Evolutionary conservation across 2,888 invertebrate genomes (phyloP).

Genomic region (Ischnus inquisitorius): DNA sequence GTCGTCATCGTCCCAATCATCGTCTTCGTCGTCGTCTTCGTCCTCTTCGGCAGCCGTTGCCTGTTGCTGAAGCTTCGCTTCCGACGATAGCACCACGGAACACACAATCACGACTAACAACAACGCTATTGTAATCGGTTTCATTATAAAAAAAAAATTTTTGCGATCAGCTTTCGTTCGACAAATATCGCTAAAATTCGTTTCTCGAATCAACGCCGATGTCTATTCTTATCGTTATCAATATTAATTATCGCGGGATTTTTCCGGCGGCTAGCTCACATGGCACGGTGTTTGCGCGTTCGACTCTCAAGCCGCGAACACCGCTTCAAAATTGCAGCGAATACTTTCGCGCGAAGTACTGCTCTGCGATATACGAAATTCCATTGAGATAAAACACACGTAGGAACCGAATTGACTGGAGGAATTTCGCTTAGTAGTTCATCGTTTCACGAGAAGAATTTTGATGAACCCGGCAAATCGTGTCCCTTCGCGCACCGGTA

Average conservation of each 20-base stretch:
- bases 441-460: conserved; percentile 30
- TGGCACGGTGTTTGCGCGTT: conserved; percentile 51
- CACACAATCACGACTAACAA: conserved; percentile 77
- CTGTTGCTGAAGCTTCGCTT: conserved; percentile 82
- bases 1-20: conserved; percentile 86
- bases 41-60: conserved; percentile 84
- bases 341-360: conserved; percentile 38
- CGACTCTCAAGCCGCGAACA: conserved; percentile 46
- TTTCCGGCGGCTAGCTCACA: conserved; percentile 53
- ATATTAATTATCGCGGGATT: conserved; percentile 16
- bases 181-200: background rate
- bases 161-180: background rate
- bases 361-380: conserved; percentile 33
- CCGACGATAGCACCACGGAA: conserved; percentile 77
- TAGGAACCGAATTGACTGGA: conserved; percentile 3
- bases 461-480: conserved; percentile 35
- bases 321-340: conserved; percentile 20
- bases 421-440: conserved; percentile 38
- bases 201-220: background rate
- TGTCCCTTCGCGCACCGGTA: conserved; percentile 46
- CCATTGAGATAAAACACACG: conserved; percentile 44
- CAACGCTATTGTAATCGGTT: conserved; percentile 76
- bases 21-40: conserved; percentile 87
- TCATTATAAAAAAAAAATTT: conserved; percentile 74
- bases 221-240: background rate